These are phyloP conservation scores for Microplitis manilae DNA, from an alignment of 2,888 invertebrate species.

Conservation along the genomic window DNA sequence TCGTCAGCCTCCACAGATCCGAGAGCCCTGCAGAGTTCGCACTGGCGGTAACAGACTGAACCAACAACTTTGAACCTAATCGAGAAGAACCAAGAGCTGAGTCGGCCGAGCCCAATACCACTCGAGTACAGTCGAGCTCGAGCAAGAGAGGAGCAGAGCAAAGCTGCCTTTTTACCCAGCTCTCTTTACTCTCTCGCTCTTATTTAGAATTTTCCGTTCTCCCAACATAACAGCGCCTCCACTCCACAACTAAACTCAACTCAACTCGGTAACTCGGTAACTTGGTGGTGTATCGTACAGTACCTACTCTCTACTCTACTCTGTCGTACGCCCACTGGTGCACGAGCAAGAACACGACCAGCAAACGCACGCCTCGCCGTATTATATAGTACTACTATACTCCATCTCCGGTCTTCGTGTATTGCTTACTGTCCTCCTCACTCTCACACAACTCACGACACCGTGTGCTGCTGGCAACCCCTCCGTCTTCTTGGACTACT, in stretches of 20 bases:
- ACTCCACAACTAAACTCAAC: too few relatives aligned
- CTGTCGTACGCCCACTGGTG: slow-evolving; percentile 62
- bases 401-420: too few relatives aligned
- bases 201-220: slow-evolving; percentile 52
- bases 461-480: neutral
- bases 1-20: slow-evolving; percentile 18
- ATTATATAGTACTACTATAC: neutral
- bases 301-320: slow-evolving; percentile 35
- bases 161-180: slow-evolving; percentile 48
- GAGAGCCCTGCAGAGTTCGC: neutral
- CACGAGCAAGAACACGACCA: neutral
- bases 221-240: neutral
- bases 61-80: too few relatives aligned
- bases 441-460: neutral
- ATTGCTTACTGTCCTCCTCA: too few relatives aligned
- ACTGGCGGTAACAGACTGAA: too few relatives aligned
- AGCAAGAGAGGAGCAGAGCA: slow-evolving; percentile 4
- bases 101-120: slow-evolving; percentile 7
- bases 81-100: too few relatives aligned
- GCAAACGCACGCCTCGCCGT: slow-evolving; percentile 15
- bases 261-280: too few relatives aligned
- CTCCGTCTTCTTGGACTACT: slow-evolving; percentile 43
- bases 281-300: too few relatives aligned
- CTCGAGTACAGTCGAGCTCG: neutral
- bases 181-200: slow-evolving; percentile 44